These are phyloP conservation scores for Argyrosomus japonicus DNA, from an alignment of 2,113 vertebrate genomes.

Conservation along the genomic window DNA sequence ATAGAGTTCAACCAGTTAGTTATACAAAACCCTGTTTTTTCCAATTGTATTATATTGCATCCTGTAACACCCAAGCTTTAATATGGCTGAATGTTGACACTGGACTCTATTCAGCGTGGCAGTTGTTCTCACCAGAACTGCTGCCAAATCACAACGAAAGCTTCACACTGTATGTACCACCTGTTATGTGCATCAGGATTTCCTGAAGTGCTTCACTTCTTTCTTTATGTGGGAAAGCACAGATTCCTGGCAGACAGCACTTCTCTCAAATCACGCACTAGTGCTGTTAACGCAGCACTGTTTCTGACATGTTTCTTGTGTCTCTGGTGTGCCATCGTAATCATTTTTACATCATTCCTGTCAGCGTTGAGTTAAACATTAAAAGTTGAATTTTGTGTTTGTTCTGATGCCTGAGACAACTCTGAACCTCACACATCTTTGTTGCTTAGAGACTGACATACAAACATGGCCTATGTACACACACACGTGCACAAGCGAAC, in stretches of 20 bases:
- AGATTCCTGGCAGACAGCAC: conserved; percentile 34
- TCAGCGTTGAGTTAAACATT: conserved; percentile 24
- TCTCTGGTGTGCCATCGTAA: conserved; percentile 23
- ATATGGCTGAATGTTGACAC: conserved; percentile 49
- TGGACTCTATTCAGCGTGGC: conserved; percentile 43
- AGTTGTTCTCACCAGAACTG: conserved; percentile 65
- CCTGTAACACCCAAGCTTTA: conserved; percentile 53
- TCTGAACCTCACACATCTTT: background rate
- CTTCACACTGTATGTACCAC: conserved; percentile 44
- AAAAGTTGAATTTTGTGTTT: conserved; percentile 16
- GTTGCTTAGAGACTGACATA: conserved; percentile 31
- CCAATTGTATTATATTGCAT: conserved; percentile 51
- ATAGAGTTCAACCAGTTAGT: conserved; percentile 35
- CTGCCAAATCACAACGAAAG: conserved; percentile 49
- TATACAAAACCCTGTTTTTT: conserved; percentile 16
- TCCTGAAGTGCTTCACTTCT: conserved; percentile 47
- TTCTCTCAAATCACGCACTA: conserved; percentile 31
- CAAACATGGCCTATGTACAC: background rate
- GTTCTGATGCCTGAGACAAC: background rate
- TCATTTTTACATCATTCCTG: background rate
- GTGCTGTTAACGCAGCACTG: conserved; percentile 1
- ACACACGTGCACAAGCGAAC: background rate
- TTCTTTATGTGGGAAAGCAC: conserved; percentile 61
- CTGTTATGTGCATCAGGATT: conserved; percentile 74
- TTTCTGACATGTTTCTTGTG: conserved; percentile 17